Base-by-base conservation (phyloP, 2,888 invertebrate species). In the Dromius quadrimaculatus region DNA sequence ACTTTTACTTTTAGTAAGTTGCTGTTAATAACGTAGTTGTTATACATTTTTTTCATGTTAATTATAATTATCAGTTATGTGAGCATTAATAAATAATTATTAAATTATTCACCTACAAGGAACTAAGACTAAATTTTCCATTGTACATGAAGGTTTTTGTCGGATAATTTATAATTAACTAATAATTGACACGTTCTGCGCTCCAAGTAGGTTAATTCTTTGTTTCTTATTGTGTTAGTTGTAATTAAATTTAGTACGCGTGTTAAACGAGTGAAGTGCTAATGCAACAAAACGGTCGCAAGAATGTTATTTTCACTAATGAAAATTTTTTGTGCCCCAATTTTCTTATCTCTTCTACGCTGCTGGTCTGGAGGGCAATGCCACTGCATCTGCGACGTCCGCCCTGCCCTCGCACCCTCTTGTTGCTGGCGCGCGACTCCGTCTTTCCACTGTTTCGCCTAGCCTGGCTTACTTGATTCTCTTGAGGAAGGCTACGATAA, bases 331-430 rank as follows among this genome's bases (percentile, higher is more conserved):
- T 54, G 8, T 28, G 3, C 50, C 50, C 28, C 2, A 54, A 15
- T 15, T 32, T 28, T 5, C 13, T 9, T 2, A 15, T 8, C 6
- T 1, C 13, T 15, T 15, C 50, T 28, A 22, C 66, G 66, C 43
- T 41, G 13, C 22, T 66, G 66, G 20, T 9, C 6, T 41, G 41
- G 54, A 66, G 66, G 66, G 66, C 66, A 66, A 57, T 66, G 66
- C 66, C 66, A 54, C 41, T 54, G 66, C 66, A 66, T 66, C 41
- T 3, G 50, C 20, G 36, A 3, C 50, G 36, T 28, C 54, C 34
- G 11, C 41, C 47, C 64, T 36, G 36, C 19, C 11, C 32, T n/a
- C n/a, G n/a, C 36, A 36, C 36, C 36, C 36, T 36, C 36, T 47
- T 23, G n/a, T n/a, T 23, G 23, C 17, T 13, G 23, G 15, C 8